Conservation (phyloP, 2,113 vertebrate genomes). For the Bubo blakistoni region DNA sequence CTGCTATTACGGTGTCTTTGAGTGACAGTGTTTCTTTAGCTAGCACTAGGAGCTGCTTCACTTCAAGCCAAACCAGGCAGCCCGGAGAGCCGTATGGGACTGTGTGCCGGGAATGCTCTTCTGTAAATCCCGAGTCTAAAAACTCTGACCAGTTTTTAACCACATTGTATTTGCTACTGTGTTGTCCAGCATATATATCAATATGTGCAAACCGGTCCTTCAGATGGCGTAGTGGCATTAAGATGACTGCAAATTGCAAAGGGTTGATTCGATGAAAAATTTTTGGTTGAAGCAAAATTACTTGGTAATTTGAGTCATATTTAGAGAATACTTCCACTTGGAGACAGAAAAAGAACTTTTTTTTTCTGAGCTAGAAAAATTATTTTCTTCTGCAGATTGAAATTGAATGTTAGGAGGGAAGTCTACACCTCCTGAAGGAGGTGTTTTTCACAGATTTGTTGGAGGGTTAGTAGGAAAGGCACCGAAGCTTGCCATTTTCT, state of each 20-base stretch:
- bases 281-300: background rate
- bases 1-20: background rate
- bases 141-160: background rate
- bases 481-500: background rate
- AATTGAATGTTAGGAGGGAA: background rate
- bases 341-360: background rate
- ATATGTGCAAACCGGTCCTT: fast-evolving
- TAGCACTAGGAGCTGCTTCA: background rate
- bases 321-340: background rate
- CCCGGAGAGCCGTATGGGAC: background rate
- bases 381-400: background rate
- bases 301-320: background rate
- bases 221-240: background rate
- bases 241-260: background rate
- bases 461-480: background rate
- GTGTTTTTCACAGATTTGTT: background rate
- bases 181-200: background rate
- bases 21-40: background rate
- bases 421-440: background rate
- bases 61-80: background rate
- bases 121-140: background rate
- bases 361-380: background rate
- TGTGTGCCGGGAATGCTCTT: background rate
- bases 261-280: background rate
- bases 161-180: background rate